phyloP scores from a whole-genome alignment of 1,140 invertebrate genomes.

The Drosophila cardini region DNA sequence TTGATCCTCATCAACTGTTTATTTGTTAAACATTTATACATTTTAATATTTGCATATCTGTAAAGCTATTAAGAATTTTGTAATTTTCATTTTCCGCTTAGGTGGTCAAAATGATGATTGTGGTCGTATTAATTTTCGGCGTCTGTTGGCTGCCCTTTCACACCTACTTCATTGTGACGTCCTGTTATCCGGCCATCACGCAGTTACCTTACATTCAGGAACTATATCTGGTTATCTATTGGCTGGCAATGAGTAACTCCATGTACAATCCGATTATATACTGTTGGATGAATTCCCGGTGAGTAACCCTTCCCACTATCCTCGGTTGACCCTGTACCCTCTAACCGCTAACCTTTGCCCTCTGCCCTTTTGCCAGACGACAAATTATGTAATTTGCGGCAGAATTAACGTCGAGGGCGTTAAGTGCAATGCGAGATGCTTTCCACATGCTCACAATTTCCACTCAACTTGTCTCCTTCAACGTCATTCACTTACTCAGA shows the following conservation, averaged over 20 bases:
- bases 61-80: slow-evolving; percentile 5
- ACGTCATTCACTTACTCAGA: slow-evolving; percentile 24
- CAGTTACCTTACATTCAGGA: slow-evolving; percentile 93
- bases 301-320: slow-evolving; percentile 78
- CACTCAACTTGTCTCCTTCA: slow-evolving; percentile 12
- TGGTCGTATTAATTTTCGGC: slow-evolving; percentile 93
- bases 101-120: slow-evolving; percentile 98
- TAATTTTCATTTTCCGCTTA: slow-evolving; percentile 80
- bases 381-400: slow-evolving; percentile 72
- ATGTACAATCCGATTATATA: slow-evolving; percentile 98
- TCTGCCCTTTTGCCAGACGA: slow-evolving; percentile 3
- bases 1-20: background rate
- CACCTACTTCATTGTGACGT: slow-evolving; percentile 94
- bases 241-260: slow-evolving; percentile 97
- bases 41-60: slow-evolving; percentile 4
- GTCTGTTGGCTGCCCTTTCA: slow-evolving; percentile 97
- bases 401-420: slow-evolving; percentile 56
- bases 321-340: background rate
- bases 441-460: slow-evolving; percentile 17
- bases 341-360: background rate
- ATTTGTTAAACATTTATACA: slow-evolving; percentile 14
- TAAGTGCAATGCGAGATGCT: slow-evolving; percentile 47
- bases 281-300: slow-evolving; percentile 98
- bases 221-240: slow-evolving; percentile 95
- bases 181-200: slow-evolving; percentile 91